Base-by-base conservation (phyloP, 2,888 invertebrate genomes). In the Chamaedrilus cognettii region DNA sequence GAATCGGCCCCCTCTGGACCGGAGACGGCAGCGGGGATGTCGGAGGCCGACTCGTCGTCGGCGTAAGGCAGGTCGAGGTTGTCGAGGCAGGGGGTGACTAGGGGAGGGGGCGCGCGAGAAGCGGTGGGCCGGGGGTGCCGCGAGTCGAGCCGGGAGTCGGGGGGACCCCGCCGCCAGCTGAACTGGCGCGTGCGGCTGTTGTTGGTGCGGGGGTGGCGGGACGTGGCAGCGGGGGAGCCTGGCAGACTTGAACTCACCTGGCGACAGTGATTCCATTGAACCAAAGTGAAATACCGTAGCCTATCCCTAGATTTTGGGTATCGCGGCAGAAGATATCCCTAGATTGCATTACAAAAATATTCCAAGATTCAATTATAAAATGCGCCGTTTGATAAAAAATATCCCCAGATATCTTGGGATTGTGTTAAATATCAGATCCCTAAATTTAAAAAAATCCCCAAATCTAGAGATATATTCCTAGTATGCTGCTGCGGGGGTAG, bases 201-300 rank as follows among this genome's bases (percentile, higher is more conserved):
- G 11, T 23, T 33, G 79, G 91, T 87, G 87, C 93, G 94, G n/a
- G n/a, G n/a, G n/a, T n/a, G n/a, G n/a, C n/a, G n/a, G n/a, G n/a
- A n/a, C n/a, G n/a, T n/a, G n/a, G n/a, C n/a, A 89, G 94, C 96
- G 78, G 96, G 96, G 77, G 96, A 96, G 79, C 96, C 96, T 79
- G 97, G 97, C 83, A 97, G 90, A 86, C 96, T 96, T 85, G 95
- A 89, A 85, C 96, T 96, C 83, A 94, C 93, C 96, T 96, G 89
- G 42, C 33, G 11, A 2, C 33, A 15, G 42, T n/a, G n/a, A n/a
- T n/a, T n/a, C n/a, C n/a, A n/a, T n/a, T n/a, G n/a, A n/a, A n/a
- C n/a, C n/a, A n/a, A n/a, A n/a, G n/a, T n/a, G n/a, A n/a, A n/a
- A n/a, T n/a, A n/a, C n/a, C n/a, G n/a, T n/a, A n/a, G n/a, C n/a